Evolutionary conservation across 2,888 invertebrate species (phyloP), one percentile per base, ranked within the genome.

Genomic region (Erpobdella octoculata): DNA sequence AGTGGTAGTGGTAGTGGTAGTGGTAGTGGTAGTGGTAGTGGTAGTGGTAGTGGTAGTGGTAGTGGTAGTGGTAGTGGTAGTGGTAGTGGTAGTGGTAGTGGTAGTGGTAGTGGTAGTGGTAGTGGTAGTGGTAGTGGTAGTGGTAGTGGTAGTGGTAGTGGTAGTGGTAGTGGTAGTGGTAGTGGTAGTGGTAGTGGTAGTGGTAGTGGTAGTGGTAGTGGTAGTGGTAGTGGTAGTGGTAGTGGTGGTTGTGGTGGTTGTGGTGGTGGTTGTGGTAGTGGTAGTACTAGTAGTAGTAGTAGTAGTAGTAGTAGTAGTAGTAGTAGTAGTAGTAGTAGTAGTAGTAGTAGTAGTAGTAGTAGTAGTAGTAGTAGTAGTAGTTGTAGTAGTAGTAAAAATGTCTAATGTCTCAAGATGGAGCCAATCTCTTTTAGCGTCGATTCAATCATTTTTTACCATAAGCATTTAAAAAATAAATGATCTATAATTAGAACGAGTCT

Each of bases 301-400:
- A 65, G 65, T 33, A 65, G 65, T 65, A 65, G 65, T 65, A 65
- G 65, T 65, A 65, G 65, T 65, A 65, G 65, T 65, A 33, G 65
- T 65, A 33, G 65, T 65, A 65, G 65, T 65, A 65, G 65, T 33
- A 31, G 65, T 65, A 65, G 65, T 65, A 65, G 65, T 35, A 65
- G 65, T 65, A 65, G 65, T 65, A 35, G 35, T 65, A 65, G 33
- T 6, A 35, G 35, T 65, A 33, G 65, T 35, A 65, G 65, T 65
- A 33, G 65, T 35, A 65, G 35, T 65, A 33, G 65, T 33, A 65
- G 35, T 65, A 65, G 35, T 35, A 65, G 35, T 65, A 65, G 65
- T 35, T 35, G 65, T 35, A 65, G 65, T 65, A 65, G 33, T 65
- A 33, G 58, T 58, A 58, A 41, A 41, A 41, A 41, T 12, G 12